These are phyloP conservation scores for Pegoplata infirma DNA, from an alignment of 2,888 invertebrate species.

Conservation along the genomic window DNA sequence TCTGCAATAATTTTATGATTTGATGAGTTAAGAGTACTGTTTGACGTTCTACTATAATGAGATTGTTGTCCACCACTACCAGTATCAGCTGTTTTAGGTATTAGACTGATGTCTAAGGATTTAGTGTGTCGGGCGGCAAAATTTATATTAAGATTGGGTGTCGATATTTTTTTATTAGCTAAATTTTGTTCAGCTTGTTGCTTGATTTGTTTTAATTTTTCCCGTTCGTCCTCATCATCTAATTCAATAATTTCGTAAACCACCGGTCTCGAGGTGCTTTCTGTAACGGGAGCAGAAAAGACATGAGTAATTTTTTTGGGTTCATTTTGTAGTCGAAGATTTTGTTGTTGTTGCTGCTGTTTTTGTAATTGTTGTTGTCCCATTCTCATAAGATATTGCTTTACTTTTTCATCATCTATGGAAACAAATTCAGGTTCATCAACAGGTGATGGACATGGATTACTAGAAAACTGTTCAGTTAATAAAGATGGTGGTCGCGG, in stretches of 20 bases:
- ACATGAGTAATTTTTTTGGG: slow-evolving; percentile 48
- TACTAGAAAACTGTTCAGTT: slow-evolving; percentile 15
- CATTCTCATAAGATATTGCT: slow-evolving; percentile 71
- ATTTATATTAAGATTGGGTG: slow-evolving; percentile 28
- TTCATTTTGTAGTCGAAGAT: slow-evolving; percentile 39
- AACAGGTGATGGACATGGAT: slow-evolving; percentile 69
- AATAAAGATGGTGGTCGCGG: slow-evolving; percentile 39
- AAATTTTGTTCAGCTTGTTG: slow-evolving; percentile 51
- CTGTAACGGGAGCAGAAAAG: slow-evolving; percentile 12
- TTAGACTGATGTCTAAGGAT: slow-evolving; percentile 70
- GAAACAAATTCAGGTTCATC: slow-evolving; percentile 74
- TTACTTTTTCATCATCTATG: slow-evolving; percentile 76
- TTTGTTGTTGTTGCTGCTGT: slow-evolving; percentile 24
- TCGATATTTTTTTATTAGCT: slow-evolving; percentile 15
- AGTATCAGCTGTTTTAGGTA: slow-evolving; percentile 65
- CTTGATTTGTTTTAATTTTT: slow-evolving; percentile 56
- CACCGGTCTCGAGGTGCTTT: slow-evolving; percentile 40
- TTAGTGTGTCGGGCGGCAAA: slow-evolving; percentile 48
- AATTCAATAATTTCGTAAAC: slow-evolving; percentile 70
- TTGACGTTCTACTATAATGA: no score
- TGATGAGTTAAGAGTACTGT: no score
- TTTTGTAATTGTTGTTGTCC: slow-evolving; percentile 67
- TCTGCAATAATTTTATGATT: slow-evolving; percentile 70
- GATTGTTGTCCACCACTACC: background rate
- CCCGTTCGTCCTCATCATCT: slow-evolving; percentile 69